Conservation (phyloP, 2,888 invertebrate species). For the Troglohyphantes excavatus region DNA sequence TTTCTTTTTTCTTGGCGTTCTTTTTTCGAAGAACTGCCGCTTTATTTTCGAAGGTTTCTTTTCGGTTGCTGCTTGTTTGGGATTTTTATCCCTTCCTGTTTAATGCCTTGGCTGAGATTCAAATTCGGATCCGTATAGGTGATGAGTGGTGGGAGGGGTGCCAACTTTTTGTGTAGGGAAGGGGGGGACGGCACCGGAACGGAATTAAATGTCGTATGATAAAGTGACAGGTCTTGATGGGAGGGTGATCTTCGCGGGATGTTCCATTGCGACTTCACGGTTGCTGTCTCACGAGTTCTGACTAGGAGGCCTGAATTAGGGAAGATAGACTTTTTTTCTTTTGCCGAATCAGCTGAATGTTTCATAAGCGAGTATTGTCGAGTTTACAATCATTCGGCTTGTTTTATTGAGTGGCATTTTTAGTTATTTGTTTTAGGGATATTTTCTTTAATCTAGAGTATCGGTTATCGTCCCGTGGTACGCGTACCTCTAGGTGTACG, state of each 20-base stretch:
- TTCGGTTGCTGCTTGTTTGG: constrained; percentile 7
- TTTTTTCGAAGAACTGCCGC: constrained; percentile 1
- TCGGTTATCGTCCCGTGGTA: no score
- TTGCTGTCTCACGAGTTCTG: constrained; percentile 22
- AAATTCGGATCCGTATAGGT: constrained; percentile 69
- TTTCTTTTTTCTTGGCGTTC: constrained; percentile 1
- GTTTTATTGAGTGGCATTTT: no score
- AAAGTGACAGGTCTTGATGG: constrained; percentile 63
- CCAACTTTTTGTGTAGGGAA: constrained; percentile 48
- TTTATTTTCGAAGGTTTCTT: constrained; percentile 9
- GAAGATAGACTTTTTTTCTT: neutral
- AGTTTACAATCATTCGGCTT: no score
- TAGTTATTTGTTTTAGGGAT: no score
- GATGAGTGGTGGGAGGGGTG: constrained; percentile 65
- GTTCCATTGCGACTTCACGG: constrained; percentile 3
- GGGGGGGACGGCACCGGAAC: constrained; percentile 45
- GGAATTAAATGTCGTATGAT: constrained; percentile 78
- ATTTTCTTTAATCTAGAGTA: no score
- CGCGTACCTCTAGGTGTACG: no score
- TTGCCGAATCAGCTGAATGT: neutral
- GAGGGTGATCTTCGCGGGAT: constrained; percentile 39
- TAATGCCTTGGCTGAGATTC: constrained; percentile 73
- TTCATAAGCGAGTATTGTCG: no score
- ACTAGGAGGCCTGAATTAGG: neutral
- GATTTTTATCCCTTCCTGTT: constrained; percentile 51